phyloP scores from a whole-genome alignment of 1,140 invertebrate genomes.

The Gyrodactylus bullatarudis region DNA sequence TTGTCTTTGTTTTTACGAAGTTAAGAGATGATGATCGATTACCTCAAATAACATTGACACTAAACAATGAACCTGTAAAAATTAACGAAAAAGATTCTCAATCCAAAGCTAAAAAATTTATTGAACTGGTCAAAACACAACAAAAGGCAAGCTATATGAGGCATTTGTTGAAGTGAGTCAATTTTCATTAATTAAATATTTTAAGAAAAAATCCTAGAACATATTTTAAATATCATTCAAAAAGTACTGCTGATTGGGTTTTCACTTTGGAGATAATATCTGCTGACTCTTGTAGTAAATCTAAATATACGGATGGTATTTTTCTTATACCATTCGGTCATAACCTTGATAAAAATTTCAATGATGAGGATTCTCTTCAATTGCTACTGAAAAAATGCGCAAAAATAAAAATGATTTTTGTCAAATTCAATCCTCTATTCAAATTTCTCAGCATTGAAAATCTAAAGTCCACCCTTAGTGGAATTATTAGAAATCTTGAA shows the following conservation, averaged over 20 bases:
- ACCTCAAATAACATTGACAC: background rate
- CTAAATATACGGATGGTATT: background rate
- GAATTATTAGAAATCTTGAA: background rate
- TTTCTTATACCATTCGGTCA: background rate
- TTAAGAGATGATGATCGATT: background rate
- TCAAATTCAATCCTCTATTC: background rate
- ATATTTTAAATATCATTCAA: background rate
- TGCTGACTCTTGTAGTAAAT: background rate
- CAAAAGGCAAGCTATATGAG: background rate
- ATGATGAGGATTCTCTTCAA: background rate
- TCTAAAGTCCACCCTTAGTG: background rate
- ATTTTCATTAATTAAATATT: too few species aligned
- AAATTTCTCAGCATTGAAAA: background rate
- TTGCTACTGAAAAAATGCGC: background rate
- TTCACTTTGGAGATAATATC: background rate
- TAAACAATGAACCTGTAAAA: background rate
- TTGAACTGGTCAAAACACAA: background rate
- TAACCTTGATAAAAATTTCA: background rate
- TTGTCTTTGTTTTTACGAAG: background rate
- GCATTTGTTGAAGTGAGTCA: too few species aligned
- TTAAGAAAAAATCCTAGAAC: background rate
- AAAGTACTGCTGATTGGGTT: background rate
- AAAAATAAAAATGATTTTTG: background rate
- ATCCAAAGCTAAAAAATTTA: background rate
- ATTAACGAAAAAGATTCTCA: background rate